A percentile compares a stretch with the other conserved stretches of the same genome.
Evolutionary conservation across 2,797 vertebrate genomes (phyloP).

Genomic region (Mus caroli): DNA sequence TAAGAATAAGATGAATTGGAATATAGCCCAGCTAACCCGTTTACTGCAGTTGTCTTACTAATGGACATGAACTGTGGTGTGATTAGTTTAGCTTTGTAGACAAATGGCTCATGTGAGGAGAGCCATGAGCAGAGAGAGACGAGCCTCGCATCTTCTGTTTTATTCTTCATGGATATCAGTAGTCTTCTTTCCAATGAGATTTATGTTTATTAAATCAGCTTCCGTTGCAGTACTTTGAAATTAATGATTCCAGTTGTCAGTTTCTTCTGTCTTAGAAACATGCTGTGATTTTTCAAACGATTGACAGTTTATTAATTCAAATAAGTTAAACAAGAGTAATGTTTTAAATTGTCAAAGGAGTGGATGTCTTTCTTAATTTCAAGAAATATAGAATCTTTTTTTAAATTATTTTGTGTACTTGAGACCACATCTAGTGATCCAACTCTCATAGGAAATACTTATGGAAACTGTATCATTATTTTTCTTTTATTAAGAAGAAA

Average conservation of each 20-base stretch:
- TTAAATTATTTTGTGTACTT: conserved; percentile 60
- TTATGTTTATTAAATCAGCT: conserved; percentile 66
- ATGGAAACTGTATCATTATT: conserved; percentile 40
- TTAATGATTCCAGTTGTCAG: conserved; percentile 25
- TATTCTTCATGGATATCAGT: neutral
- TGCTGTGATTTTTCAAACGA: conserved; percentile 40
- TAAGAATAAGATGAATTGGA: conserved; percentile 3
- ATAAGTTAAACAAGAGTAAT: conserved; percentile 16
- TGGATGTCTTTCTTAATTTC: conserved; percentile 53
- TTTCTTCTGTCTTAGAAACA: conserved; percentile 53
- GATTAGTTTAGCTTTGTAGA: conserved; percentile 11
- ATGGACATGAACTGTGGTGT: neutral
- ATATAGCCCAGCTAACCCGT: neutral
- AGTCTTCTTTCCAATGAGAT: conserved; percentile 32
- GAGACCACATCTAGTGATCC: conserved; percentile 48
- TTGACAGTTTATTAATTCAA: conserved; percentile 52
- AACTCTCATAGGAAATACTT: conserved; percentile 32
- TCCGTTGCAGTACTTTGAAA: conserved; percentile 25
- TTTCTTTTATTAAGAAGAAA: conserved; percentile 60
- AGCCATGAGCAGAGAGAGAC: neutral
- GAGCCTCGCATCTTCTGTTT: conserved; percentile 16
- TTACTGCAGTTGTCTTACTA: conserved; percentile 31
- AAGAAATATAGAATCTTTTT: conserved; percentile 18
- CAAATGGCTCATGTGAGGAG: neutral
- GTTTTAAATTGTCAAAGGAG: conserved; percentile 59